phyloP scores from a whole-genome alignment of 2,797 vertebrate species.

The Crocodylus rhombifer region DNA sequence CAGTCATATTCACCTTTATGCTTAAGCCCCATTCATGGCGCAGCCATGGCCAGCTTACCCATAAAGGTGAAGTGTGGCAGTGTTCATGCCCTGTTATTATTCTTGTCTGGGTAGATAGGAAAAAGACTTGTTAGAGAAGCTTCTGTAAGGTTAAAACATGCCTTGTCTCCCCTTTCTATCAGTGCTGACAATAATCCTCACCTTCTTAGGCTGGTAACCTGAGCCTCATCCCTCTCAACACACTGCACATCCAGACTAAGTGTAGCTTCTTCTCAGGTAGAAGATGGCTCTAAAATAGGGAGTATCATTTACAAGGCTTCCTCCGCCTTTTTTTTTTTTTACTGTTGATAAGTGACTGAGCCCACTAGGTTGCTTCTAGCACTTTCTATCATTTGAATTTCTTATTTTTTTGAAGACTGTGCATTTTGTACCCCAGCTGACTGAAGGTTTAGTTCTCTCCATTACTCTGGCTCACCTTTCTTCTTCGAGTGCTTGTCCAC shows the following conservation, averaged over 20 bases:
- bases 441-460: not conserved
- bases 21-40: not conserved
- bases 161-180: too few relatives aligned
- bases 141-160: not conserved
- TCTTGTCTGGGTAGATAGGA: not conserved
- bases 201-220: too few relatives aligned
- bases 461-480: not conserved
- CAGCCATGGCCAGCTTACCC: not conserved
- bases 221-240: too few relatives aligned
- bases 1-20: not conserved
- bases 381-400: accelerated
- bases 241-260: too few relatives aligned
- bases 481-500: not conserved
- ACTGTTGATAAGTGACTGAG: too few relatives aligned
- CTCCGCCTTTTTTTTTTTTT: too few relatives aligned
- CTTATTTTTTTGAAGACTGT: not conserved
- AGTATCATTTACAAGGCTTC: too few relatives aligned
- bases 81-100: not conserved
- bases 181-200: too few relatives aligned
- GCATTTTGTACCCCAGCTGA: not conserved
- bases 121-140: not conserved
- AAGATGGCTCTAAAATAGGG: too few relatives aligned
- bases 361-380: not conserved
- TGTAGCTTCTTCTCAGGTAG: too few relatives aligned
- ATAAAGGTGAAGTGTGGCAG: accelerated